A percentile compares a stretch with the other conserved stretches of the same genome.
phyloP scores from a whole-genome alignment of 2,888 invertebrate genomes.

The Nephrocerus scutellatus region DNA sequence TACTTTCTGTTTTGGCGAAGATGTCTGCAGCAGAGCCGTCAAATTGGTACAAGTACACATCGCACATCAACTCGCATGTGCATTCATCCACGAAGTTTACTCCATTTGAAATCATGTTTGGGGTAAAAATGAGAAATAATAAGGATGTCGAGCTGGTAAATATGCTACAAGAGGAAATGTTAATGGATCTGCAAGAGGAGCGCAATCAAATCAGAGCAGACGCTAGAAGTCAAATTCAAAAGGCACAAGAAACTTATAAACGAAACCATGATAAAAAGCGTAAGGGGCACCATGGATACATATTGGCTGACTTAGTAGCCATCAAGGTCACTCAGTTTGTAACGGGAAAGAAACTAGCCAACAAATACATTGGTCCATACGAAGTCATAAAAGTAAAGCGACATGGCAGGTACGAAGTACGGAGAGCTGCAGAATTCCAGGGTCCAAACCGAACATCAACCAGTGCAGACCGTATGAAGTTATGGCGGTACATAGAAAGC shows the following conservation, averaged over 20 bases:
- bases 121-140: conserved; percentile 10
- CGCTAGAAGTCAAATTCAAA: neutral
- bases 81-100: conserved; percentile 1
- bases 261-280: neutral
- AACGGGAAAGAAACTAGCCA: neutral
- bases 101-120: conserved; percentile 14
- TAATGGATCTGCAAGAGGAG: too few relatives aligned
- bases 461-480: conserved; percentile 3
- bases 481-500: neutral
- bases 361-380: neutral
- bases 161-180: too few relatives aligned
- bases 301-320: conserved; percentile 3
- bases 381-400: conserved; percentile 1
- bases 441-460: conserved; percentile 6
- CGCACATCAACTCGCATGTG: conserved; percentile 10
- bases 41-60: conserved; percentile 12
- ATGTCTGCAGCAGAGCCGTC: conserved; percentile 8
- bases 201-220: neutral
- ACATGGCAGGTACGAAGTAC: conserved; percentile 2
- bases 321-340: conserved; percentile 5
- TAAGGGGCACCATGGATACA: conserved; percentile 1
- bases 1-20: conserved; percentile 10
- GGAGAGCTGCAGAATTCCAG: conserved; percentile 1
- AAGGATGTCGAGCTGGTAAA: too few relatives aligned
- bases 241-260: conserved; percentile 1